Evolutionary conservation across 2,113 vertebrate species (phyloP), one percentile per base, ranked within the genome.

Genomic region (Merops nubicus): DNA sequence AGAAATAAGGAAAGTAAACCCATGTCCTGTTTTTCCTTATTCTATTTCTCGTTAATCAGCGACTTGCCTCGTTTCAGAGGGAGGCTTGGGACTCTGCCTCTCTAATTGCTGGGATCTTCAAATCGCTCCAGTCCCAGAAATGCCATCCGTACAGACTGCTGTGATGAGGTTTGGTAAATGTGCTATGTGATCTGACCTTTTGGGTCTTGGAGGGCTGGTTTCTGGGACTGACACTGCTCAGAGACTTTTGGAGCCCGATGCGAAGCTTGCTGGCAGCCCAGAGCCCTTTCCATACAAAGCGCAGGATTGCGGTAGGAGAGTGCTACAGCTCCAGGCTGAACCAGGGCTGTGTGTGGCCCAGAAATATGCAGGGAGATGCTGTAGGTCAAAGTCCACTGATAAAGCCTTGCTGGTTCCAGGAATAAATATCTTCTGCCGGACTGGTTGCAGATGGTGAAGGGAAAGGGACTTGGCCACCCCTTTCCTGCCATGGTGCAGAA

Each of bases 1-100:
- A 93, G 84, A 85, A 86, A 54, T n/a, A 50, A 72, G 33, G 29
- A 88, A 85, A 78, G 31, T 75, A 86, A 94, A 70, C 33, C 89
- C 18, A 36, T 29, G 72, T 94, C 84, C 93, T 86, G 85, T 95
- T 97, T 90, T 96, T 75, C 57, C 50, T n/a, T 70, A 29, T 87
- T 76, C 21, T 1, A 8, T 68, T 94, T 76, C 36, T 63, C 1
- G 25, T 92, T 64, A 57, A 88, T 95, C 72, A 91, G 85, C 7
- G 2, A 8, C 63, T 87, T 84, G 38, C 9, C 40, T 62, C 59
- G 15, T 72, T 73, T 72, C 38, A 45, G 70, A 40, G 59, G 11
- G 18, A 48, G 31, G 12, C n/a, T 85, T 13, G 1, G 76, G 72
- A 28, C 29, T 81, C 21, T 36, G 23, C 57, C 26, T 50, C 28